Base-by-base conservation (phyloP, 2,888 invertebrate genomes). In the Nomada hirtipes region DNA sequence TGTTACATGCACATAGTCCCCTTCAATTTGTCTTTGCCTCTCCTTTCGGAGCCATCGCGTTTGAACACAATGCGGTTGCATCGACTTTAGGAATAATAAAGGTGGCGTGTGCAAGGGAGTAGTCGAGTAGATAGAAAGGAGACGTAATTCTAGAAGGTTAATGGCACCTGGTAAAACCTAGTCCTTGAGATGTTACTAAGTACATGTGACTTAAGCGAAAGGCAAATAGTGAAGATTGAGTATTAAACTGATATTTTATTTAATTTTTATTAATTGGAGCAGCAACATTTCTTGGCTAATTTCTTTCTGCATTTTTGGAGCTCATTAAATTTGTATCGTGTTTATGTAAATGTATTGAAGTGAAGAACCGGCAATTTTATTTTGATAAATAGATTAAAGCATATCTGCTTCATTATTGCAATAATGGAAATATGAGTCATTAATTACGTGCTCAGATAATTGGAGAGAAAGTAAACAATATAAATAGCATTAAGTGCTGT, bases 381-480 rank as follows among this genome's bases (percentile, higher is more conserved):
- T 59, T 69, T 23, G 15, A 47, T 26, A 29, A 57, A 57, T n/a
- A 4, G n/a, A 29, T 44, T 11, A n/a, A 10, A 11, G 9, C 9
- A 15, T 59, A 15, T 50, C n/a, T 47, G 1, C 29, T 59, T 15
- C 15, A 26, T 13, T 36, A 1, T n/a, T 55, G 4, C 13, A 10
- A 13, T 20, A 47, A 59, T 59, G n/a, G 57, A 4, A 15, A 23
- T 26, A 44, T 55, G 44, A 57, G 13, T 68, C 36, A 36, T 29
- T 69, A 42, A 44, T 57, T 57, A 42, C 13, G 23, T 42, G 9
- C 0, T n/a, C 4, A 9, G 13, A 44, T 44, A 59, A 70, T 70
- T 13, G 15, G 44, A 15, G n/a, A 29, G 47, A 70, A 59, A 59
- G 29, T 47, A 70, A 70, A 70, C 47, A n/a, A n/a, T 47, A 23